These are phyloP conservation scores for Eumeta japonica DNA, from an alignment of 1,140 invertebrate species.

Conservation along the genomic window DNA sequence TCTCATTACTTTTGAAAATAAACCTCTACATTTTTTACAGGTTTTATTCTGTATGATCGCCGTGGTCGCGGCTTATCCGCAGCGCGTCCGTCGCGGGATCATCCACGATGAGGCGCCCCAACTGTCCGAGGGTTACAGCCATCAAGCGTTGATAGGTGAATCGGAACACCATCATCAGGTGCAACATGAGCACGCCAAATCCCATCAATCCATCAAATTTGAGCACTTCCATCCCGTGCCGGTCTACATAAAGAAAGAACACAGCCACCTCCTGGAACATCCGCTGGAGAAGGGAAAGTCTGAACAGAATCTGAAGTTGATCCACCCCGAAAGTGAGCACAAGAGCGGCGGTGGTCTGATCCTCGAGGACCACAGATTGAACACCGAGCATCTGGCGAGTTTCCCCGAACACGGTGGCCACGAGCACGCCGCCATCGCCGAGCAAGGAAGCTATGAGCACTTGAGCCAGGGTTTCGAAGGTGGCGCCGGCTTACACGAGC, in stretches of 20 bases:
- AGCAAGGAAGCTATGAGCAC: constrained; percentile 29
- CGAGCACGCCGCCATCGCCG: constrained; percentile 22
- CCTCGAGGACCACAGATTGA: constrained; percentile 59
- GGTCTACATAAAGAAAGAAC: constrained; percentile 65
- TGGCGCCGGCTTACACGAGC: constrained; percentile 35
- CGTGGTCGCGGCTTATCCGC: constrained; percentile 41
- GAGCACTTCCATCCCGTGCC: constrained; percentile 66
- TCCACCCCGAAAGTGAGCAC: constrained; percentile 61
- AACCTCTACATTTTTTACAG: constrained; percentile 34
- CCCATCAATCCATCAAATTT: constrained; percentile 65
- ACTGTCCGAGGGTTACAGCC: constrained; percentile 36
- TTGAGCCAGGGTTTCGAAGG: constrained; percentile 20
- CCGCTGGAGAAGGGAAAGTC: constrained; percentile 62
- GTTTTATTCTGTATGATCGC: constrained; percentile 53
- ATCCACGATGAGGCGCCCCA: constrained; percentile 47
- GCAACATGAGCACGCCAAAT: constrained; percentile 63
- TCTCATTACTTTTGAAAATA: no score
- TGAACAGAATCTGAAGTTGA: constrained; percentile 59
- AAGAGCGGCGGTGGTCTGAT: constrained; percentile 59
- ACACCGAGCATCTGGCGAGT: constrained; percentile 54
- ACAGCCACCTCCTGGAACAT: constrained; percentile 61
- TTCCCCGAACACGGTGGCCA: constrained; percentile 31
- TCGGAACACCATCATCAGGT: constrained; percentile 61
- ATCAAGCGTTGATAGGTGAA: constrained; percentile 51
- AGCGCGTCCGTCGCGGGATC: no score